A percentile compares a stretch with the other conserved stretches of the same genome.
phyloP scores from a whole-genome alignment of 2,888 invertebrate genomes.

The Cephalotes varians region DNA sequence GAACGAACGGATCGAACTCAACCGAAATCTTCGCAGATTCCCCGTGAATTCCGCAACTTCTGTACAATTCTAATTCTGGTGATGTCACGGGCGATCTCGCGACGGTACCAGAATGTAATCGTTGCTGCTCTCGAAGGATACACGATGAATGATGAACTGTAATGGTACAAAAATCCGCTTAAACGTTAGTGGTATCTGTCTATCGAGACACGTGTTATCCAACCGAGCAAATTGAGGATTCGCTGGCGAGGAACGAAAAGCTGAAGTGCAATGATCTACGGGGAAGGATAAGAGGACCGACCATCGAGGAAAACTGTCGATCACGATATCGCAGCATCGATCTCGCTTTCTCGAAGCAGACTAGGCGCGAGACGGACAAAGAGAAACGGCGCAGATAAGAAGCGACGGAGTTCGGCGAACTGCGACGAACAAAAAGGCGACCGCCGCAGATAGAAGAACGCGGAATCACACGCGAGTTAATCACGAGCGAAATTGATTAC shows the following conservation, averaged over 20 bases:
- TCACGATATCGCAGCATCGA: neutral
- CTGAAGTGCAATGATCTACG: neutral
- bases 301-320: neutral
- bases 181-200: neutral
- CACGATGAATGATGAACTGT: neutral
- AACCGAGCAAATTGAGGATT: neutral
- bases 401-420: conserved; percentile 19
- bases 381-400: conserved; percentile 30
- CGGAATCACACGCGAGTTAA: conserved; percentile 53
- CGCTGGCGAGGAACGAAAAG: neutral
- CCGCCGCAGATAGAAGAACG: neutral
- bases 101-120: neutral
- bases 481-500: conserved; percentile 72
- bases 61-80: neutral
- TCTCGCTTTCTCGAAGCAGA: neutral
- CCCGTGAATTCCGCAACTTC: neutral
- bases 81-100: neutral
- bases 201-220: neutral
- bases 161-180: conserved; percentile 3
- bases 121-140: neutral
- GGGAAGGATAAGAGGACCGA: conserved; percentile 5
- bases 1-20: neutral
- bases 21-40: neutral
- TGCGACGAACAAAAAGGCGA: conserved; percentile 15
- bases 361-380: conserved; percentile 8